A percentile compares a stretch with the other conserved stretches of the same genome.
phyloP scores from a whole-genome alignment of 2,113 vertebrate genomes.

The human region DNA sequence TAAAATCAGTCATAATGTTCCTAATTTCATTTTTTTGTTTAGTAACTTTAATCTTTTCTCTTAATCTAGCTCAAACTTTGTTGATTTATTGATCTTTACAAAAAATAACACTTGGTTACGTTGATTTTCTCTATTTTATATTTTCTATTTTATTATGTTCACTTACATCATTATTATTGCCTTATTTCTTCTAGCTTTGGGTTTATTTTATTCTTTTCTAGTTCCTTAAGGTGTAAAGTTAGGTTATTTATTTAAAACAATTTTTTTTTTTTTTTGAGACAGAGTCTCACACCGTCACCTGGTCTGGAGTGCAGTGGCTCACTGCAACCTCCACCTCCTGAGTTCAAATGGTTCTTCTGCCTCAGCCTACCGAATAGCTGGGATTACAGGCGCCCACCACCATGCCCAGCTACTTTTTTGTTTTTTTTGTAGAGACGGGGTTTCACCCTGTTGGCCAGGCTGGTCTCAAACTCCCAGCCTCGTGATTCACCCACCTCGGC shows the following conservation, averaged over 20 bases:
- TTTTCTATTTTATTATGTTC: neutral
- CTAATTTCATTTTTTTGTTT: neutral
- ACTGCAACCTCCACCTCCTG: no score
- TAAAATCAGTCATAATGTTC: neutral
- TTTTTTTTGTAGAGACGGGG: no score
- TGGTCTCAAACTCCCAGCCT: no score
- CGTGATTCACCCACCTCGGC: no score
- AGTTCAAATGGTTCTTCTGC: no score
- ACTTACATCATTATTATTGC: neutral
- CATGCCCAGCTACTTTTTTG: no score
- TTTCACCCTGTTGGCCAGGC: no score
- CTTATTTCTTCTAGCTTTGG: neutral
- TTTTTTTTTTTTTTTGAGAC: no score
- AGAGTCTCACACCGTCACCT: no score
- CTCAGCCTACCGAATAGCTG: no score
- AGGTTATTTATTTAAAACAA: neutral
- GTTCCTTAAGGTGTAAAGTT: neutral
- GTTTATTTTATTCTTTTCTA: neutral
- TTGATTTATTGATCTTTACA: neutral
- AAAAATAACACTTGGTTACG: neutral
- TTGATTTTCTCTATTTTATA: neutral
- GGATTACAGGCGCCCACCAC: no score
- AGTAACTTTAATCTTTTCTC: neutral
- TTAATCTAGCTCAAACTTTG: neutral
- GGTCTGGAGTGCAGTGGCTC: no score